phyloP scores from a whole-genome alignment of 2,888 invertebrate species.

The Conus canariensis region DNA sequence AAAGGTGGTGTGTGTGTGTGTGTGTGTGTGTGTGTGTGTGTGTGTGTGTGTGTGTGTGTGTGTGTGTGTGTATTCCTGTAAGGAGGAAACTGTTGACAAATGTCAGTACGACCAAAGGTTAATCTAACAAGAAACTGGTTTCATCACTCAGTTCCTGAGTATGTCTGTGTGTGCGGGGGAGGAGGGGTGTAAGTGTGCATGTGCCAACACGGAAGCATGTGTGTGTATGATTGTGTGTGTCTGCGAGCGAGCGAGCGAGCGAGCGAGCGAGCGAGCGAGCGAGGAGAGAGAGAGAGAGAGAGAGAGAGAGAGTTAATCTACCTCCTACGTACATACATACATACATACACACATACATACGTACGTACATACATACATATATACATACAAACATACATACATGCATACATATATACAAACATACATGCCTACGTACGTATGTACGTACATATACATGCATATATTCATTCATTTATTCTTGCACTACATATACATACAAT shows the following conservation, averaged over 20 bases:
- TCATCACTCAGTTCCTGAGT: neutral
- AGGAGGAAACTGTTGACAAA: neutral
- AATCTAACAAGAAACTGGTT: too few relatives aligned
- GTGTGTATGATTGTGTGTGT: neutral
- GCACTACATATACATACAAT: too few relatives aligned
- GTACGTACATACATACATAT: neutral
- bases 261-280: neutral
- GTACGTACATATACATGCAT: too few relatives aligned
- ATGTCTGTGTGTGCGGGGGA: neutral
- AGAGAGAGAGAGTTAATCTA: neutral
- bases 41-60: too few relatives aligned
- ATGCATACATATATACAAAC: too few relatives aligned
- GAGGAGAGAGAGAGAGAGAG: constrained; percentile 23
- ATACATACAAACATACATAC: neutral
- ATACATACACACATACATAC: neutral
- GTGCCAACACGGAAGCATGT: neutral
- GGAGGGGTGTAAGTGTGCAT: neutral
- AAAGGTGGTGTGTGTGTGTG: too few relatives aligned
- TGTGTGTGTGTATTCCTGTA: neutral
- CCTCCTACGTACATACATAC: neutral
- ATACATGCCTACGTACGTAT: too few relatives aligned
- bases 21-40: too few relatives aligned
- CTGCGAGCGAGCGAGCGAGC: neutral
- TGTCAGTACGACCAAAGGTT: too few relatives aligned
- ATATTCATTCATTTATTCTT: too few relatives aligned